Base-by-base conservation (phyloP, 1,140 invertebrate species). In the Papilio polytes region DNA sequence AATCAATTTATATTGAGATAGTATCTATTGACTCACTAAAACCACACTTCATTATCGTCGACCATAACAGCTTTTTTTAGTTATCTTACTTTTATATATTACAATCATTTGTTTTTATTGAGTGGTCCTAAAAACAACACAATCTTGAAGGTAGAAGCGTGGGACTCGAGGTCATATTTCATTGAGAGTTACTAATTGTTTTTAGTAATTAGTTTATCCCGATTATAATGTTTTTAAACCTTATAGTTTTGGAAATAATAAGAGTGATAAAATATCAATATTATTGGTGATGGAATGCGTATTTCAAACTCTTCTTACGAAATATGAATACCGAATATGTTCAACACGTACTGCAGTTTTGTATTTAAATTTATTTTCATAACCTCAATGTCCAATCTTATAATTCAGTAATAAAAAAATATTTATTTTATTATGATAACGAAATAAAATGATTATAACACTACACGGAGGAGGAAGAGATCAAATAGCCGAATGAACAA, bases 101-200 rank as follows among this genome's bases (percentile, higher is more conserved):
- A 63, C 59, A 70, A 70, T 31, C 63, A 70, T 70, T 70, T 70
- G 63, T 70, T 70, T 70, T 70, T 31, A 31, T 70, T 70, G 26
- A 70, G 26, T 70, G 63, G 26, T 70, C 26, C 13, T 15, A 70
- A 70, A 70, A 26, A 26, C 12, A 31, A 63, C 13, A 70, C 26
- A 31, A 36, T 70, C 26, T 70, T 31, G 22, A 31, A 70, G 26
- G 22, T 31, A 70, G 63, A 70, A 70, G 22, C 63, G 63, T 70
- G 63, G 63, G 63, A 70, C 26, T 70, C 63, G 31, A 70, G 63
- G 63, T 70, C 36, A 70, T 70, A 18, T 70, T 31, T 70, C 26
- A 70, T 12, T 31, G 63, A 36, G 26, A 70, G 63, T 31, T 70
- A 31, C 22, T 70, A 70, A 70, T 31, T 70, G 63, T 70, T 70